Evolutionary conservation across 2,888 invertebrate species (phyloP).

Genomic region (Tetragnatha montana): DNA sequence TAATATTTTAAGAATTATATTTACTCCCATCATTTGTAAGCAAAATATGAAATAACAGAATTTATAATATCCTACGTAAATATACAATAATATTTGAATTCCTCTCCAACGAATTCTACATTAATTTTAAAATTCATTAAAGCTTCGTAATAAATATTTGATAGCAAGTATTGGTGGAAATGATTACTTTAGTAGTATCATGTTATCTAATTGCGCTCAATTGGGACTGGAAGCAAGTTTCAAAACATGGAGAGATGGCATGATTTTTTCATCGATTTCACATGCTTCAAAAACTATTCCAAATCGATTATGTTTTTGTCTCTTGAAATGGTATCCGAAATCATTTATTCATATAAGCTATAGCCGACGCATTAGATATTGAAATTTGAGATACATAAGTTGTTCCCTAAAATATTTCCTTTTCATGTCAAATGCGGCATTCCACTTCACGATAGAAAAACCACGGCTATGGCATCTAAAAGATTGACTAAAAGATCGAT

Average conservation of each 20-base stretch:
- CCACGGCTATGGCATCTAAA: not conserved
- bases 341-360: not conserved
- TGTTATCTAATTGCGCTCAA: not conserved
- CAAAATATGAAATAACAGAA: not conserved
- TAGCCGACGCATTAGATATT: not conserved
- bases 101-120: not conserved
- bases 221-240: not conserved
- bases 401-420: not conserved
- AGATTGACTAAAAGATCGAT: slow-evolving; percentile 38
- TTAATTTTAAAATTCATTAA: too few relatives aligned
- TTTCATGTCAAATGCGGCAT: not conserved
- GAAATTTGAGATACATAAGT: not conserved
- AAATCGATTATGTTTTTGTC: not conserved
- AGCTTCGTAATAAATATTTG: not conserved
- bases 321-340: not conserved
- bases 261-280: not conserved
- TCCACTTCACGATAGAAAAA: slow-evolving; percentile 7
- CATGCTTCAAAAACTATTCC: not conserved
- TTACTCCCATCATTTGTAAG: not conserved
- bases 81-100: not conserved
- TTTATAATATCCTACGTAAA: not conserved
- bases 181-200: not conserved
- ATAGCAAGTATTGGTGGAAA: not conserved
- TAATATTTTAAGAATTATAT: not conserved
- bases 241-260: not conserved